Evolutionary conservation across 1,140 invertebrate species (phyloP).

Genomic region (Vollenhovia emeryi): DNA sequence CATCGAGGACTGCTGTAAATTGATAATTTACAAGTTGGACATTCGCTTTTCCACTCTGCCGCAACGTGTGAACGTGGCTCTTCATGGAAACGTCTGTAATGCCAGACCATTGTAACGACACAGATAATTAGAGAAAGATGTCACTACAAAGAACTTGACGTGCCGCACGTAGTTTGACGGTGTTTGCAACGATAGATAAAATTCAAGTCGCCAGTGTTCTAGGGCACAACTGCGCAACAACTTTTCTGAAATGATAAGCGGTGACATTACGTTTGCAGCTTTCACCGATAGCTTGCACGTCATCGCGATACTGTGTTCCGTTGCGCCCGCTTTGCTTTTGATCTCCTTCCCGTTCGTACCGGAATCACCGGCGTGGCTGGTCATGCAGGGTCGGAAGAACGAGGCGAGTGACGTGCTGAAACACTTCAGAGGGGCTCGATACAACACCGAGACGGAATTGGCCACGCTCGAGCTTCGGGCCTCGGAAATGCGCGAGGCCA

Average conservation of each 20-base stretch:
- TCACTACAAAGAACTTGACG: conserved; percentile 8
- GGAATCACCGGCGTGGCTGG: conserved; percentile 74
- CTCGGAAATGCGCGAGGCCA: conserved; percentile 80
- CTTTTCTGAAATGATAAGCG: conserved; percentile 39
- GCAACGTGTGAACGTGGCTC: neutral
- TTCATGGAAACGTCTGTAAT: neutral
- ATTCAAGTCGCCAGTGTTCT: conserved; percentile 12
- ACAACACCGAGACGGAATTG: conserved; percentile 57
- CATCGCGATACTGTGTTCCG: conserved; percentile 63
- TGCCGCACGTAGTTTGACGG: neutral
- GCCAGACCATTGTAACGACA: neutral
- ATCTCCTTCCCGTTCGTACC: conserved; percentile 68
- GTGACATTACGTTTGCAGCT: conserved; percentile 50
- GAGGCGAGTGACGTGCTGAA: conserved; percentile 64
- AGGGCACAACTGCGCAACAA: neutral
- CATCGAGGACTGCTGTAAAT: neutral
- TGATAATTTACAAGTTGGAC: neutral
- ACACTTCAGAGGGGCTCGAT: conserved; percentile 56
- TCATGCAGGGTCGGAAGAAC: conserved; percentile 83
- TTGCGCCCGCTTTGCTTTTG: conserved; percentile 61
- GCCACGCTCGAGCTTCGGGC: conserved; percentile 75
- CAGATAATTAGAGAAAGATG: neutral
- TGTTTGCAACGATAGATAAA: conserved; percentile 1
- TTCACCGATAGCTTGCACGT: conserved; percentile 53
- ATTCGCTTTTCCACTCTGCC: neutral